Base-by-base conservation (phyloP, 2,113 vertebrate genomes). In the Neomonachus schauinslandi region DNA sequence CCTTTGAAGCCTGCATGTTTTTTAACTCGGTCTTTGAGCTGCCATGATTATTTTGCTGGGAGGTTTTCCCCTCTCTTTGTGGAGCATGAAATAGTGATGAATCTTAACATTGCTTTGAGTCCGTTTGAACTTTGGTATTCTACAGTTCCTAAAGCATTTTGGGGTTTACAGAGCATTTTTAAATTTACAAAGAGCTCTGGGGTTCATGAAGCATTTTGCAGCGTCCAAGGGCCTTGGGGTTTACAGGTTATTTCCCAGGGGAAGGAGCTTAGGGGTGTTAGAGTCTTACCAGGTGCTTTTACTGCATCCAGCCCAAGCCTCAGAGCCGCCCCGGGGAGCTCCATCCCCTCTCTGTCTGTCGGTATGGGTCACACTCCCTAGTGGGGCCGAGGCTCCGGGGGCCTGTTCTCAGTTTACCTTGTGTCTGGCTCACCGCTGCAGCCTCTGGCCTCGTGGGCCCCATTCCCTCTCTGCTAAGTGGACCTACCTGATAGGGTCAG, bases 241-340 rank as follows among this genome's bases (percentile, higher is more conserved):
- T 39, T 28, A 8, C 2, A 1, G 18, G 4, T 61, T 19, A 42
- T 57, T 91, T 82, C 33, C 28, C 89, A 28, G 71, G 59, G 19
- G 72, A 61, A 46, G 36, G 55, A 26, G 57, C 2, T 10, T 9
- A 46, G 46, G 19, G 13, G 22, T 3, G 3, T 10, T 49, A 42
- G 36, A 22, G 51, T 24, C 6, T 36, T 67, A 46, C 33, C 36
- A 28, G 18, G 7, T 1, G 22, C 63, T 83, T 63, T 83, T 16
- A 9, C 5, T 9, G 7, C 7, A 1, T 22, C 31, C 59, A 3
- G n/a, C 13, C 7, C 69, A 39, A 9, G 6, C 80, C 63, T 28
- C 6, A 0, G 5, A 7, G 24, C 26, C 0, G 0, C 15, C 49
- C 55, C 15, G 0, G 3, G 53, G 5, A 13, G 39, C 21, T 5